These are phyloP conservation scores for Maccullochella peelii DNA, from an alignment of 2,113 vertebrate genomes.

Conservation along the genomic window DNA sequence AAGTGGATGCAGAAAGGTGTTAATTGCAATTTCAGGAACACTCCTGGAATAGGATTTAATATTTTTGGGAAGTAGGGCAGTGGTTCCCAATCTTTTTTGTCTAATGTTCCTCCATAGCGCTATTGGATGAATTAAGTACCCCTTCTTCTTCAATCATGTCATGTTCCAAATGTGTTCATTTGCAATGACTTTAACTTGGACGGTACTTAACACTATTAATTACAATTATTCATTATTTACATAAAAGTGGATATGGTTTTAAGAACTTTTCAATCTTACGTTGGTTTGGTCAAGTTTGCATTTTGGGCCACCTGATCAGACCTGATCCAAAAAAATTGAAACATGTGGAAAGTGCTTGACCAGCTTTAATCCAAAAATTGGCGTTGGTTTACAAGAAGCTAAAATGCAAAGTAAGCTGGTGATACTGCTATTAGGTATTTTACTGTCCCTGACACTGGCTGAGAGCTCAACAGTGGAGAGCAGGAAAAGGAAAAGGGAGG, in stretches of 20 bases:
- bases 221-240: too few relatives aligned
- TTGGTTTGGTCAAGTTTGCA: not conserved
- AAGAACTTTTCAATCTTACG: not conserved
- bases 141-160: not conserved
- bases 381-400: not conserved
- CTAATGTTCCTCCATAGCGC: too few relatives aligned
- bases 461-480: not conserved
- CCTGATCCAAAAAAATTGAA: not conserved
- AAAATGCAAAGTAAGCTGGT: not conserved
- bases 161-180: not conserved
- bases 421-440: not conserved
- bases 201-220: not conserved
- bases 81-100: not conserved
- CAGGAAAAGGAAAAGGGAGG: constrained; percentile 19
- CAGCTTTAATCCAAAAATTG: constrained; percentile 5
- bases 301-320: not conserved
- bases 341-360: not conserved
- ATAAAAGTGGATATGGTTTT: not conserved
- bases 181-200: not conserved
- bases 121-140: not conserved
- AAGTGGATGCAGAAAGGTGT: constrained; percentile 27
- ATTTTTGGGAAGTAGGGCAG: not conserved
- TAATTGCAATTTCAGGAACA: constrained; percentile 12
- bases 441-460: not conserved
- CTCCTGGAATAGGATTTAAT: not conserved